A percentile compares a stretch with the other conserved stretches of the same genome.
These are phyloP conservation scores for Hesperophylax magnus DNA, from an alignment of 1,140 invertebrate genomes.

Conservation along the genomic window DNA sequence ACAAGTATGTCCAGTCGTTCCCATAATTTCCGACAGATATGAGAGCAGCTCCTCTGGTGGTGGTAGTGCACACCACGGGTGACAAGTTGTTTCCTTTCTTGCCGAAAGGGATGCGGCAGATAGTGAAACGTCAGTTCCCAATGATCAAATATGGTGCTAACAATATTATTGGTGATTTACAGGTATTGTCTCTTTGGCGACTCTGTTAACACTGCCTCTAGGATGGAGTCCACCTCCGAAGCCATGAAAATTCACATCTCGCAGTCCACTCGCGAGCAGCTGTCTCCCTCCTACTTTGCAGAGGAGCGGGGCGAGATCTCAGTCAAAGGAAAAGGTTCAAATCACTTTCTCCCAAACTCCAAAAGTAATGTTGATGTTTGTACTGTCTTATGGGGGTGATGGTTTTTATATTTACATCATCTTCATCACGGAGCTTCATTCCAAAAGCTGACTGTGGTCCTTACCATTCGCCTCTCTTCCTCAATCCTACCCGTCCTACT, in stretches of 20 bases:
- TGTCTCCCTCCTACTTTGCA: constrained; percentile 84
- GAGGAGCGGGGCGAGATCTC: constrained; percentile 86
- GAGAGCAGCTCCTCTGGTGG: too few relatives aligned
- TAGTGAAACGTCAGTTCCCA: too few relatives aligned
- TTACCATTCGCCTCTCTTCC: too few relatives aligned
- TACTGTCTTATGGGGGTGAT: not conserved
- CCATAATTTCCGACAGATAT: too few relatives aligned
- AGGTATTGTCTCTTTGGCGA: constrained; percentile 93
- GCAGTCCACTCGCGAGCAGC: constrained; percentile 84
- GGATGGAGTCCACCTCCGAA: constrained; percentile 93
- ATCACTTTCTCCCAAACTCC: not conserved
- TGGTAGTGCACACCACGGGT: too few relatives aligned
- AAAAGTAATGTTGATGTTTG: not conserved
- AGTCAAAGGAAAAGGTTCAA: constrained; percentile 85
- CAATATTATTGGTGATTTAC: constrained; percentile 17
- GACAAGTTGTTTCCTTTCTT: too few relatives aligned
- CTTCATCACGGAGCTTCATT: too few relatives aligned
- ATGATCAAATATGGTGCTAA: not conserved
- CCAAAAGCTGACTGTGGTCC: too few relatives aligned
- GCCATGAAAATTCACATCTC: constrained; percentile 97
- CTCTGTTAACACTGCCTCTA: constrained; percentile 91
- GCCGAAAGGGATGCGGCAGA: too few relatives aligned
- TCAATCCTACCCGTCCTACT: too few relatives aligned
- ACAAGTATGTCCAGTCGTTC: too few relatives aligned
- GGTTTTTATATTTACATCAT: constrained; percentile 49